A percentile compares a stretch with the other conserved stretches of the same genome.
Conservation (phyloP, 1,140 invertebrate genomes). For the Philopotamus ludificatus region DNA sequence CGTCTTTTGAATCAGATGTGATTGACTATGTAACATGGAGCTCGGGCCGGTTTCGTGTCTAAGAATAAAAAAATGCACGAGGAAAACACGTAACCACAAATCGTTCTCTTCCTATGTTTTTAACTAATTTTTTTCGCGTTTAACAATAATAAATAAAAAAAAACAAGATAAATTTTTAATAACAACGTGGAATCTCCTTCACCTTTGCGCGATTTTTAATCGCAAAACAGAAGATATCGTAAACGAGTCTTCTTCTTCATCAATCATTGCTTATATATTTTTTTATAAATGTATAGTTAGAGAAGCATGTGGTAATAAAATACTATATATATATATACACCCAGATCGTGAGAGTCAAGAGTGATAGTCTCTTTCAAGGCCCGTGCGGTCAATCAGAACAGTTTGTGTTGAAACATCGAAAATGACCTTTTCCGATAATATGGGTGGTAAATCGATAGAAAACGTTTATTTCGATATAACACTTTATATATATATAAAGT, state of each 20-base stretch:
- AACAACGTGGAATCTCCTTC: too few species aligned
- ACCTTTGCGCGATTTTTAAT: background rate
- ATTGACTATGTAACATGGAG: background rate
- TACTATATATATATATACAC: conserved; percentile 31
- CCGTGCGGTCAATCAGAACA: conserved; percentile 30
- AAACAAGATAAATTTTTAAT: too few species aligned
- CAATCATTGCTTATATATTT: background rate
- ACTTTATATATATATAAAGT: too few species aligned
- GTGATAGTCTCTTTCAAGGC: conserved; percentile 35
- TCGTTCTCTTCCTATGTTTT: background rate
- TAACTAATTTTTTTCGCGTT: background rate
- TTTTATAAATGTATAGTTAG: too few species aligned
- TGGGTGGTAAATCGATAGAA: too few species aligned
- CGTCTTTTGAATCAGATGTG: conserved; percentile 9
- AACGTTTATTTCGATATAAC: too few species aligned
- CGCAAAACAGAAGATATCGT: background rate
- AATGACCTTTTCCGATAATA: conserved; percentile 24
- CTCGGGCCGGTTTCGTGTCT: background rate
- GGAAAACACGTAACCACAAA: background rate
- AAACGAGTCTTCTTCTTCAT: background rate
- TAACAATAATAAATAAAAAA: too few species aligned
- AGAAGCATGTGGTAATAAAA: conserved; percentile 27
- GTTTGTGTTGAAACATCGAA: conserved; percentile 18
- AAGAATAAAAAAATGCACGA: background rate
- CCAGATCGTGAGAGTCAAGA: conserved; percentile 36